Evolutionary conservation across 2,888 invertebrate genomes (phyloP).

Genomic region (Acanthopleura granulata): DNA sequence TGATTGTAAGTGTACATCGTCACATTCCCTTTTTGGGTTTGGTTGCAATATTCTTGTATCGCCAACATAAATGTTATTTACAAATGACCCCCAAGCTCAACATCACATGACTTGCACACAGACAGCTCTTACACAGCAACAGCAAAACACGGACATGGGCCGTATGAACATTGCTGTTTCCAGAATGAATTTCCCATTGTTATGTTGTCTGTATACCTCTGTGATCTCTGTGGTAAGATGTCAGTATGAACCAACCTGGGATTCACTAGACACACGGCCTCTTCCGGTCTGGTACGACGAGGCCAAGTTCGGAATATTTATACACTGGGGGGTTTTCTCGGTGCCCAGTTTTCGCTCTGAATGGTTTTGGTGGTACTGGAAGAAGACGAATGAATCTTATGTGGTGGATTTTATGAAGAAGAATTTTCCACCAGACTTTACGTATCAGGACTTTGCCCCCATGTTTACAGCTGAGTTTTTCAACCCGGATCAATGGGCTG

Average conservation of each 20-base stretch:
- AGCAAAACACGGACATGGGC: no score
- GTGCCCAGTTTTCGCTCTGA: conserved; percentile 85
- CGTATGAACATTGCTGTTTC: no score
- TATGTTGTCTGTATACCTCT: no score
- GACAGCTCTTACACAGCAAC: no score
- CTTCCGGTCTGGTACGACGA: conserved; percentile 91
- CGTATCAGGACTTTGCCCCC: conserved; percentile 91
- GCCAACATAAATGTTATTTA: no score
- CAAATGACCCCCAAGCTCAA: no score
- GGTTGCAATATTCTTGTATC: no score
- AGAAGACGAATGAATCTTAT: conserved; percentile 34
- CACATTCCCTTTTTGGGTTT: no score
- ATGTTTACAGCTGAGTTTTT: conserved; percentile 89
- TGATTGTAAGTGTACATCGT: no score
- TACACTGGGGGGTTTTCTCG: conserved; percentile 94
- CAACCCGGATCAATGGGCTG: conserved; percentile 85
- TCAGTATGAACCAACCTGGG: conserved; percentile 79
- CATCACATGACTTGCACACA: no score
- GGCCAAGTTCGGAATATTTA: conserved; percentile 90
- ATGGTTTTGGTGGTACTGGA: conserved; percentile 67
- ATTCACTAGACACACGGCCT: conserved; percentile 85
- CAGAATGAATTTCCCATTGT: no score
- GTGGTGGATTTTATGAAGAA: conserved; percentile 79
- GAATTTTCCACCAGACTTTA: conserved; percentile 86
- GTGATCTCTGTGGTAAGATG: no score